Evolutionary conservation across 2,113 vertebrate genomes (phyloP), one percentile per base, ranked within the genome.

Genomic region (Sturnira hondurensis): DNA sequence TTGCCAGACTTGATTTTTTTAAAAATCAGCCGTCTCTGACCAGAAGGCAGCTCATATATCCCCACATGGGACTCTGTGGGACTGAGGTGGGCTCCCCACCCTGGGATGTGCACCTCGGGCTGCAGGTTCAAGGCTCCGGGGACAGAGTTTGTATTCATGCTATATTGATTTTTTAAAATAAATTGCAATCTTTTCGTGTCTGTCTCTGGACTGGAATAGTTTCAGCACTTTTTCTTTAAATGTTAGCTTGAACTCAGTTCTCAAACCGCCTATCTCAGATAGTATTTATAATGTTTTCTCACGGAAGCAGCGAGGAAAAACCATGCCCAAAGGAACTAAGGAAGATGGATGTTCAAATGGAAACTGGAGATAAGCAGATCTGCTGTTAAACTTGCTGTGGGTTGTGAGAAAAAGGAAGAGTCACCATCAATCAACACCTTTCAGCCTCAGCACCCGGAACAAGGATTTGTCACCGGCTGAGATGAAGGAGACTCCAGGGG

Each of bases 181-280:
- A 43, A 84, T 43, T 43, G 11, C 12, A 36, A 20, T 0, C 2
- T 96, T 88, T 58, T 22, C 36, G 28, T 63, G 41, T 76, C 58
- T 87, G 45, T 87, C 11, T 24, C 33, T 91, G 50, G 3, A 15
- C 33, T 85, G 2, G 24, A 94, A 94, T 78, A 68, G 61, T 38
- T 93, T 85, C 15, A 71, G 28, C 6, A 93, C n/a, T 78, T 80
- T 68, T 84, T 86, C 50, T 90, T 90, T 93, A 54, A 92, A 82
- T 78, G 7, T 67, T 73, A 77, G 19, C 54, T 82, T 19, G 41
- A 43, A 73, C 4, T 15, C 26, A 68, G 2, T 43, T 93, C 71
- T 89, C 47, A 87, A 74, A 50, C 22, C 3, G 43, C n/a, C 24
- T 77, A 17, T 52, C 88, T 78, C 7, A 14, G 47, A 38, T 67